phyloP scores from a whole-genome alignment of 2,888 invertebrate genomes.

The Cryptus viduatorius region DNA sequence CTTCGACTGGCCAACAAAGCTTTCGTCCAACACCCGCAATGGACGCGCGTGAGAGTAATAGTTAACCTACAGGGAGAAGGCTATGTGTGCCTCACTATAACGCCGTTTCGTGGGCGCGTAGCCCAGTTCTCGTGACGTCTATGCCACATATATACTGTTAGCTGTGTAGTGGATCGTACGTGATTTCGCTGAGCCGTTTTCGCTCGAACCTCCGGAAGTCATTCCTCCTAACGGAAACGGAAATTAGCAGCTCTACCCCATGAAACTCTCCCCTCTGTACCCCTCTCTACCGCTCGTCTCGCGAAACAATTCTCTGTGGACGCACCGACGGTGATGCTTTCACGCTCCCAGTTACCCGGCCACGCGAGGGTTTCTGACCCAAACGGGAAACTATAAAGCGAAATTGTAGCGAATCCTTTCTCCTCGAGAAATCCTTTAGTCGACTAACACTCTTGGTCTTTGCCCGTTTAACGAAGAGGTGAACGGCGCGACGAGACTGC shows the following conservation, averaged over 20 bases:
- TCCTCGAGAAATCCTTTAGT: background rate
- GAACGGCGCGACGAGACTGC: conserved; percentile 47
- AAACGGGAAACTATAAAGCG: conserved; percentile 37
- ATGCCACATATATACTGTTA: background rate
- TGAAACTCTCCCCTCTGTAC: background rate
- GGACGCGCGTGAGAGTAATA: background rate
- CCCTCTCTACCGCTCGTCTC: background rate
- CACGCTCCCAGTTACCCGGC: background rate
- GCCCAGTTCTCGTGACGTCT: conserved; percentile 21
- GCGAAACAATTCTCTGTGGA: conserved; percentile 58
- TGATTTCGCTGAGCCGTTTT: background rate
- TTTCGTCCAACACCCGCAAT: conserved; percentile 7
- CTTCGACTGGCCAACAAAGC: conserved; percentile 8
- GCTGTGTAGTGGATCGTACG: conserved; percentile 3
- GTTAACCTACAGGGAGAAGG: background rate
- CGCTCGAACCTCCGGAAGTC: conserved; percentile 78
- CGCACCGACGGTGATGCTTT: conserved; percentile 22
- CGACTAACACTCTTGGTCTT: background rate
- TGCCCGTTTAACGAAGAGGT: conserved; percentile 13
- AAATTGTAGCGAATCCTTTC: conserved; percentile 30
- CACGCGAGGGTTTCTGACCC: conserved; percentile 19
- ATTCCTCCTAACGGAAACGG: conserved; percentile 78
- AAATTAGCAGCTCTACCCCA: conserved; percentile 77
- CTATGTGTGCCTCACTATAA: conserved; percentile 18
- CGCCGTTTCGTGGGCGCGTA: conserved; percentile 5